Base-by-base conservation (phyloP, 2,113 vertebrate species). In the Bombycilla garrulus region DNA sequence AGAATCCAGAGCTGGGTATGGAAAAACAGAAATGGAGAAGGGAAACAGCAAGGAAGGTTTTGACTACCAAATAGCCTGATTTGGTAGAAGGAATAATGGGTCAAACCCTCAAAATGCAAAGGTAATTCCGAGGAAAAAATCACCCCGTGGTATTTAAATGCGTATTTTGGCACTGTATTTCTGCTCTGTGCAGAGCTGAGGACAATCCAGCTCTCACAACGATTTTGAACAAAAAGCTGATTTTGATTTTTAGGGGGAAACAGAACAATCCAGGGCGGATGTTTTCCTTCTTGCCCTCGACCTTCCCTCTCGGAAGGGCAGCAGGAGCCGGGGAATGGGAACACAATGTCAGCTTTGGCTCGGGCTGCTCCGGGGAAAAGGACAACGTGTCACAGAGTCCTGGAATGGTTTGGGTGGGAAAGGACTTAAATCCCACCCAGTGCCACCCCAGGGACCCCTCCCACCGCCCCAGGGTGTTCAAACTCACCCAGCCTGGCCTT, bases 61-160 rank as follows among this genome's bases (percentile, higher is more conserved):
- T 31, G n/a, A 8, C 25, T n/a, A 17, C 54, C 11, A 36, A 78
- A 77, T 54, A 40, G 10, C 64, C 38, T 61, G 28, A 8, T 5
- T n/a, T 18, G 51, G 16, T 0, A 36, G 53, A 58, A 91, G 64
- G 72, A 76, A 48, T n/a, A 65, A 74, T 0, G 61, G 47, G 12
- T 33, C 31, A 48, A 71, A 92, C 23, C 71, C 35, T 50, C 61
- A 12, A 81, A 80, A 86, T 26, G 33, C 36, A 33, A 53, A 88
- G 71, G 58, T 25, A 40, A 47, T 14, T 29, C 64, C 31, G 58
- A 47, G 50, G 38, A 40, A 74, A 79, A 35, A 26, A 51, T 0
- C 33, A 72, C 5, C 15, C 25, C 0, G 0, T 8, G 29, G 42
- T n/a, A 45, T 4, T 50, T 11, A 20, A 81, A 56, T 0, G 4